Conservation (phyloP, 2,888 invertebrate species). For the Pristionchus maxplancki region DNA sequence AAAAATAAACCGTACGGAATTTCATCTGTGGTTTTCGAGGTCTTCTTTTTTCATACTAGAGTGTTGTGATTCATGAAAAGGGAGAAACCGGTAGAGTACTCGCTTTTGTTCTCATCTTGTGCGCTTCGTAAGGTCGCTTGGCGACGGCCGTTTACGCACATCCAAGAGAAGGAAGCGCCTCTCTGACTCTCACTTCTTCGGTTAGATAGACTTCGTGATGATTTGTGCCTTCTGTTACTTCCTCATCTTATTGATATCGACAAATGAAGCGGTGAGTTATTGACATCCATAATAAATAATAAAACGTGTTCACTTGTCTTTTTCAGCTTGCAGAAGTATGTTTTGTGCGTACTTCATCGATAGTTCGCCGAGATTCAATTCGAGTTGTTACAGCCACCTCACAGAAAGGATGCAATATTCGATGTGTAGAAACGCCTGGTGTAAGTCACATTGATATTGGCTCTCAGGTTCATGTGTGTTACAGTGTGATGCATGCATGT, state of each 20-base stretch:
- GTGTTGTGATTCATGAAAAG: too few species aligned
- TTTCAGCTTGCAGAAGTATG: not conserved
- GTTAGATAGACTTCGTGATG: not conserved
- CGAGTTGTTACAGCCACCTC: not conserved
- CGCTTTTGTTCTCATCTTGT: not conserved
- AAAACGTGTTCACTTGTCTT: too few species aligned
- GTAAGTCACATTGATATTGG: not conserved
- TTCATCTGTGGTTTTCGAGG: too few species aligned
- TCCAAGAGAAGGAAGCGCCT: not conserved
- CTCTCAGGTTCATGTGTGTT: too few species aligned
- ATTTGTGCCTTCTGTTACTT: not conserved
- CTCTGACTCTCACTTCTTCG: not conserved
- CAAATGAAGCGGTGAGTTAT: too few species aligned
- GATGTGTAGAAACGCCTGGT: not conserved
- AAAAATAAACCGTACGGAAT: too few species aligned
- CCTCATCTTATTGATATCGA: not conserved
- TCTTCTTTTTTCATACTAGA: too few species aligned
- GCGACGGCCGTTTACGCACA: not conserved
- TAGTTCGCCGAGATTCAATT: not conserved
- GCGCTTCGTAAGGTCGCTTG: not conserved
- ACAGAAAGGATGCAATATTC: not conserved
- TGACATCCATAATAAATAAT: too few species aligned
- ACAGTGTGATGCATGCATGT: not conserved
- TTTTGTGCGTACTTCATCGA: not conserved
- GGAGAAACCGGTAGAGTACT: not conserved